Percentiles rank a stretch among this genome's conserved stretches.
Conservation (phyloP, 2,113 vertebrate species). For the Ageneiosus marmoratus region DNA sequence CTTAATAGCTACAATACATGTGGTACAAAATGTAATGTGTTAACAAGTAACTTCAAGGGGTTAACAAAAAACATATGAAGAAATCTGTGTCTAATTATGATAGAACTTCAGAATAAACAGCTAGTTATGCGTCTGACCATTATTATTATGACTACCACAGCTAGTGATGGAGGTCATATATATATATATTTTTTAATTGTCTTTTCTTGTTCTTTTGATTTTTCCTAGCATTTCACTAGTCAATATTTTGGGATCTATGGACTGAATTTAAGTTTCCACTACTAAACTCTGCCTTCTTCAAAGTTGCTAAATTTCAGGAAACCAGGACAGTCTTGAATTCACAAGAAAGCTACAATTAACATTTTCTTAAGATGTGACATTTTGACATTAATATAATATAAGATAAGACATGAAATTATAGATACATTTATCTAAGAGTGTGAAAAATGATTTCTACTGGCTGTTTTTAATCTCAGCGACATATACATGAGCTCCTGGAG, state of each 20-base stretch:
- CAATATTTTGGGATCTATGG: neutral
- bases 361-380: neutral
- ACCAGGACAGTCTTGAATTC: neutral
- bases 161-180: too few relatives aligned
- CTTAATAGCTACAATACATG: neutral
- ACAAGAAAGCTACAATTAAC: neutral
- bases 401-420: neutral
- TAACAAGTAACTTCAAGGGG: neutral
- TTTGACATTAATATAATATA: neutral
- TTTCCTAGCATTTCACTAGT: too few relatives aligned
- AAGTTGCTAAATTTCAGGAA: neutral
- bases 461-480: neutral
- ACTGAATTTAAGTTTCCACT: neutral
- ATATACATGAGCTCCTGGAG: neutral
- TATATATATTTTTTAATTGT: too few relatives aligned
- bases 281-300: neutral
- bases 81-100: neutral
- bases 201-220: too few relatives aligned
- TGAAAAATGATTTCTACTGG: neutral
- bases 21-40: neutral
- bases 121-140: neutral
- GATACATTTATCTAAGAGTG: neutral
- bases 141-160: neutral
- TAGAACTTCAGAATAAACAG: neutral
- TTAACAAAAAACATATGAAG: neutral